A percentile compares a stretch with the other conserved stretches of the same genome.
Evolutionary conservation across 2,888 invertebrate species (phyloP).

Genomic region (Auanema freiburgensis): DNA sequence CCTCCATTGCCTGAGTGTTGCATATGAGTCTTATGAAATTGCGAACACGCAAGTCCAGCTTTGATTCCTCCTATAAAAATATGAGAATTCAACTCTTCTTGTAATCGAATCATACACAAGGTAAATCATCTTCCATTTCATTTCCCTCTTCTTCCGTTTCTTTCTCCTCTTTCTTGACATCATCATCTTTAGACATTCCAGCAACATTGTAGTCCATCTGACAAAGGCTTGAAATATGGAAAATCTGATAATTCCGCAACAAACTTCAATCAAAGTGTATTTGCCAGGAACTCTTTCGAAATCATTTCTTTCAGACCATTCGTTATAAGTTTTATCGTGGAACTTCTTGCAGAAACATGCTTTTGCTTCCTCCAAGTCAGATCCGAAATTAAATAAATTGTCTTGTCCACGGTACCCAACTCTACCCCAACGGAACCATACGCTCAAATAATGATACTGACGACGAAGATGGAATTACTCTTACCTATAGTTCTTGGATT

Average conservation of each 20-base stretch:
- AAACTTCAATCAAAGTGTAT: slow-evolving; percentile 20
- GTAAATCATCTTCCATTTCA: slow-evolving; percentile 3
- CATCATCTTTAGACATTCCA: background rate
- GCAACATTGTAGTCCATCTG: slow-evolving; percentile 16
- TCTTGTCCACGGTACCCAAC: slow-evolving; percentile 67
- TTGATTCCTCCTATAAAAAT: slow-evolving; percentile 26
- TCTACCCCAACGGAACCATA: slow-evolving; percentile 71
- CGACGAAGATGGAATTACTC: background rate
- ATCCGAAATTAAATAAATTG: slow-evolving; percentile 65
- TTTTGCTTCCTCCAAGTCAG: slow-evolving; percentile 67
- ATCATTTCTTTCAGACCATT: slow-evolving; percentile 47
- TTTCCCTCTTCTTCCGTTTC: slow-evolving; percentile 3
- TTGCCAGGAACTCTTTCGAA: slow-evolving; percentile 16
- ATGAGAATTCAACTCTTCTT: slow-evolving; percentile 3
- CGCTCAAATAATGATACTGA: slow-evolving; percentile 30
- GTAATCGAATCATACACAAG: background rate
- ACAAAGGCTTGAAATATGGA: slow-evolving; percentile 4
- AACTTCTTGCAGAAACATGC: slow-evolving; percentile 68
- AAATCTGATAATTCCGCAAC: background rate
- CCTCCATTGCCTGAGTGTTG: slow-evolving; percentile 68
- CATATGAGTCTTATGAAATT: slow-evolving; percentile 67
- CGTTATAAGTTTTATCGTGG: slow-evolving; percentile 68
- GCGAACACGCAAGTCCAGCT: slow-evolving; percentile 64
- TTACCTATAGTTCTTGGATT: slow-evolving; percentile 60
- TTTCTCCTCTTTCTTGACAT: slow-evolving; percentile 2